phyloP scores from a whole-genome alignment of 2,113 vertebrate species.

The Coturnix japonica region DNA sequence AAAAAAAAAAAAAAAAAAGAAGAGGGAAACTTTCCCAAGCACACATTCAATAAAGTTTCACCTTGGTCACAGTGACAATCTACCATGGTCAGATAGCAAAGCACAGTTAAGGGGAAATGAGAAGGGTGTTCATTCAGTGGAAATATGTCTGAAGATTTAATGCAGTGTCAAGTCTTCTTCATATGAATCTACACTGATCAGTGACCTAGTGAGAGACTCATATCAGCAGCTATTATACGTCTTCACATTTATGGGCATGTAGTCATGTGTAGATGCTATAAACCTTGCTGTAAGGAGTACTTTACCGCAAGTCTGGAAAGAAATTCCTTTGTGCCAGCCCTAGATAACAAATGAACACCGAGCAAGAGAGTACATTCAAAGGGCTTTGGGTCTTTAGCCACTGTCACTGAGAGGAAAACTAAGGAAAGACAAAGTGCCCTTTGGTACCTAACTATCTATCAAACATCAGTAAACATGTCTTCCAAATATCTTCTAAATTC shows the following conservation, averaged over 20 bases:
- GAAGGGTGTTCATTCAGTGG: background rate
- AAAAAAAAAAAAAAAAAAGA: background rate
- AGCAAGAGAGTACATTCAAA: background rate
- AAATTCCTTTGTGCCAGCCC: background rate
- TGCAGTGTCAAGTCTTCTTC: background rate
- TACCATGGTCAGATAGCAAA: rapidly evolving
- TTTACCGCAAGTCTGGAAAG: background rate
- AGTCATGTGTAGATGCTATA: background rate
- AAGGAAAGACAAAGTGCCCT: background rate
- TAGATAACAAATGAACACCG: rapidly evolving
- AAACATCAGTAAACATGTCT: background rate
- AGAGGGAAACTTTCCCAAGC: background rate
- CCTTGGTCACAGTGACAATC: background rate
- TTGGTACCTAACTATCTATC: background rate
- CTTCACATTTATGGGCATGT: background rate
- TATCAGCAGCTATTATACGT: too few species aligned
- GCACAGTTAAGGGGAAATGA: background rate
- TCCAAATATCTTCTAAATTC: background rate
- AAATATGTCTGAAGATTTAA: background rate
- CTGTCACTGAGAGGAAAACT: background rate
- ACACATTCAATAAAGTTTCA: background rate
- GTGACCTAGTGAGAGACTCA: background rate
- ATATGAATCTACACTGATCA: background rate
- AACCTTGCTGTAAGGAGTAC: background rate
- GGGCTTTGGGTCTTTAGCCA: background rate